Percentiles rank a stretch among this genome's conserved stretches.
These are phyloP conservation scores for Rutpela maculata DNA, from an alignment of 2,888 invertebrate species.

Conservation along the genomic window DNA sequence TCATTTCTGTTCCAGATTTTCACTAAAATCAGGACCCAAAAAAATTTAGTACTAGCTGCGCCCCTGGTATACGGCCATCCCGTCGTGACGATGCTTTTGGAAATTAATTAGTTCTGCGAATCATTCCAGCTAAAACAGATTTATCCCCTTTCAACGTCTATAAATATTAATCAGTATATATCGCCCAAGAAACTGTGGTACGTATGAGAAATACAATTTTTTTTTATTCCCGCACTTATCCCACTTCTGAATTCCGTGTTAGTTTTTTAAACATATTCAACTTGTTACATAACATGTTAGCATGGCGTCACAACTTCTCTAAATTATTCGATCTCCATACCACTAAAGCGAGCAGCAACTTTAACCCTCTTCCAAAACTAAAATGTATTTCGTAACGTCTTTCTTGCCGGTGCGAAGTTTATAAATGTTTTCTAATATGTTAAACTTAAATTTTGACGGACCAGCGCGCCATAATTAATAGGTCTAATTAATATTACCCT, in stretches of 20 bases:
- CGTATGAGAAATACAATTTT: too few relatives aligned
- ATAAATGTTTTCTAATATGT: slow-evolving; percentile 21
- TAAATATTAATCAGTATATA: neutral
- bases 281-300: neutral
- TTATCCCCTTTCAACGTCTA: neutral
- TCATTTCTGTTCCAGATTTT: too few relatives aligned
- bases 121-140: neutral
- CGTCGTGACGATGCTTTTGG: neutral
- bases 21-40: too few relatives aligned
- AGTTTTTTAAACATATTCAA: neutral
- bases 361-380: slow-evolving; percentile 8
- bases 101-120: neutral
- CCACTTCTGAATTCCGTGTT: neutral
- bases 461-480: slow-evolving; percentile 1
- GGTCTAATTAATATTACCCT: slow-evolving; percentile 9
- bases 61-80: neutral
- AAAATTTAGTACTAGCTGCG: neutral
- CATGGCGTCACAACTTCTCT: neutral
- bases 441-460: slow-evolving; percentile 17
- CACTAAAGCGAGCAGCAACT: neutral
- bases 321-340: neutral
- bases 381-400: neutral
- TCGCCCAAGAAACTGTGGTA: too few relatives aligned
- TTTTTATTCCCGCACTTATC: too few relatives aligned
- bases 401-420: neutral